Conservation (phyloP, 2,113 vertebrate genomes). For the Phalacrocorax aristotelis region DNA sequence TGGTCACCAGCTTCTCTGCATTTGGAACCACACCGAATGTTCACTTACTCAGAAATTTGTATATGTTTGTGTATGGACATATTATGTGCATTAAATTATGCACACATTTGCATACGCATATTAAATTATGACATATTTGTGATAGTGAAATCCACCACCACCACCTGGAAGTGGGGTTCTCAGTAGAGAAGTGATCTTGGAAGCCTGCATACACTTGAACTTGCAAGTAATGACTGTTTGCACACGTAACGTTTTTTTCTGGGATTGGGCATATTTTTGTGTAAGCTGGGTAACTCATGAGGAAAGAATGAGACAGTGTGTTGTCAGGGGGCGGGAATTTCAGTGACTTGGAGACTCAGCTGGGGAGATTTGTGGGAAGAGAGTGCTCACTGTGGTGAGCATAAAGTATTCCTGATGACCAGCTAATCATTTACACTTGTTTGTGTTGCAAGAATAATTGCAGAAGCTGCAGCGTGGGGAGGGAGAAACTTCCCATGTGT, state of each 20-base stretch:
- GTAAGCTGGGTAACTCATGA: neutral
- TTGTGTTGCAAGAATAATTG: neutral
- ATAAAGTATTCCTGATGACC: neutral
- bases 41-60: neutral
- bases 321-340: slow-evolving; percentile 21
- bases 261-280: neutral
- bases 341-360: neutral
- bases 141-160: neutral
- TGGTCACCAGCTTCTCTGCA: neutral
- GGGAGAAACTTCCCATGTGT: neutral
- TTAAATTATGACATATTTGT: neutral
- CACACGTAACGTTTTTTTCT: neutral
- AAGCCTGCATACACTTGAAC: neutral
- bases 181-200: accelerated
- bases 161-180: neutral
- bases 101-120: neutral
- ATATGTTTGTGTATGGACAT: neutral
- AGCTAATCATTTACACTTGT: slow-evolving; percentile 9
- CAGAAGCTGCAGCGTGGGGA: neutral
- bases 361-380: neutral
- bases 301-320: neutral
- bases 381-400: neutral
- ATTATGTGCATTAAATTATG: neutral
- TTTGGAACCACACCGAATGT: neutral
- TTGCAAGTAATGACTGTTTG: neutral